Percentiles rank a stretch among this genome's conserved stretches.
Conservation (phyloP, 2,797 vertebrate species). For the Loriculus beryllinus region DNA sequence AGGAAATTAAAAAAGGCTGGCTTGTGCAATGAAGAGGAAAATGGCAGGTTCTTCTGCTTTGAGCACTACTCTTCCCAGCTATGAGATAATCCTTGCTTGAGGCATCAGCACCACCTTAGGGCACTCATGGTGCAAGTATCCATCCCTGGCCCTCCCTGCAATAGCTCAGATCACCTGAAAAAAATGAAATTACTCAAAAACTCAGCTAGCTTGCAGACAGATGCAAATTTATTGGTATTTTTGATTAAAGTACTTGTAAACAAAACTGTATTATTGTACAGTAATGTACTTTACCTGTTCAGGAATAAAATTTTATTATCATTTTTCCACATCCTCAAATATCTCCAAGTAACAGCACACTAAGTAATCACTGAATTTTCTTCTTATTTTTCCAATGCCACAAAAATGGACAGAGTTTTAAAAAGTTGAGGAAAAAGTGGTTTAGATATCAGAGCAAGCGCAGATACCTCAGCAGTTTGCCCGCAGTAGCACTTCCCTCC, state of each 20-base stretch:
- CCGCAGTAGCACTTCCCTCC: background rate
- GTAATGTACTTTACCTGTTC: background rate
- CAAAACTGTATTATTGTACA: background rate
- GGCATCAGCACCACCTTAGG: background rate
- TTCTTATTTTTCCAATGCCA: background rate
- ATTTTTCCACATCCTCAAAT: background rate
- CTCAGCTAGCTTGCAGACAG: background rate
- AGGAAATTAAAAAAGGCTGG: background rate
- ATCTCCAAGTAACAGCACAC: background rate
- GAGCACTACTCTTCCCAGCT: background rate
- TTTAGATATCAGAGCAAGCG: background rate
- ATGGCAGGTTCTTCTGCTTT: conserved; percentile 36
- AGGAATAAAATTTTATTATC: background rate
- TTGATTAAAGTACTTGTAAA: background rate
- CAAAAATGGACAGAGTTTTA: rapidly evolving
- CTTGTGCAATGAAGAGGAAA: background rate
- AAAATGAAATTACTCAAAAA: background rate
- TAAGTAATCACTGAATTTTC: background rate
- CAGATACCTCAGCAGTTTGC: rapidly evolving
- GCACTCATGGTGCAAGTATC: conserved; percentile 7
- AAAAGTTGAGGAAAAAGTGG: background rate
- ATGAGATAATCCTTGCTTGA: background rate
- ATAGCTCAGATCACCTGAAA: background rate
- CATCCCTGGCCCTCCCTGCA: background rate
- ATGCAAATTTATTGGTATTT: background rate